phyloP scores from a whole-genome alignment of 2,888 invertebrate genomes.

The Apotomis capreana region DNA sequence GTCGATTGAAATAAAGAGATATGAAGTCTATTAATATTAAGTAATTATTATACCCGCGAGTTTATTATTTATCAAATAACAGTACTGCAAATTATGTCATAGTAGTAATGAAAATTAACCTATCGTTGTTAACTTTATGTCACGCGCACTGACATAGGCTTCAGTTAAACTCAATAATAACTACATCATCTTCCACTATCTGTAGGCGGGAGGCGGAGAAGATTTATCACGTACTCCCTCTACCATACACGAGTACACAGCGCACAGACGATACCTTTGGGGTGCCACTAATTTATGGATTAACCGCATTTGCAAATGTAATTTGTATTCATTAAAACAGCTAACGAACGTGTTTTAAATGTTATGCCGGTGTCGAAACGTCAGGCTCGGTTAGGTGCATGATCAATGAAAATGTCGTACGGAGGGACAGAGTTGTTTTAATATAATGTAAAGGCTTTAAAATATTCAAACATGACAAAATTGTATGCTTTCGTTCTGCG shows the following conservation, averaged over 20 bases:
- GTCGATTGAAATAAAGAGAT: too few species aligned
- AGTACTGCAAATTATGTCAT: too few species aligned
- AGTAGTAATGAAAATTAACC: too few species aligned
- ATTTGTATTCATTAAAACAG: conserved; percentile 80
- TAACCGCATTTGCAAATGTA: conserved; percentile 81
- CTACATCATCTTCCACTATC: conserved; percentile 35
- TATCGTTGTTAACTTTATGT: neutral
- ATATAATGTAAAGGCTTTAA: conserved; percentile 12
- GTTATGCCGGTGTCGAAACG: conserved; percentile 29
- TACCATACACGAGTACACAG: conserved; percentile 23
- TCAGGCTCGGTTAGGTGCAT: conserved; percentile 21
- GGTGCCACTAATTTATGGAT: conserved; percentile 78
- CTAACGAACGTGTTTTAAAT: conserved; percentile 57
- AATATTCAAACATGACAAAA: neutral
- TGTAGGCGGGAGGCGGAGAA: conserved; percentile 46
- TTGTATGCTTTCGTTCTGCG: neutral
- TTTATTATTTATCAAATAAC: too few species aligned
- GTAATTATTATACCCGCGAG: too few species aligned
- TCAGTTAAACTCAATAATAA: conserved; percentile 27
- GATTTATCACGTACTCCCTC: conserved; percentile 43
- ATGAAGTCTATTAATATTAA: too few species aligned
- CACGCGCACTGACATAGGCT: neutral
- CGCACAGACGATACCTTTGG: conserved; percentile 42
- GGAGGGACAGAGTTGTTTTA: conserved; percentile 10
- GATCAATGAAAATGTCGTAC: conserved; percentile 29